Conservation (phyloP, 2,888 invertebrate species). For the Galerucella calmariensis region DNA sequence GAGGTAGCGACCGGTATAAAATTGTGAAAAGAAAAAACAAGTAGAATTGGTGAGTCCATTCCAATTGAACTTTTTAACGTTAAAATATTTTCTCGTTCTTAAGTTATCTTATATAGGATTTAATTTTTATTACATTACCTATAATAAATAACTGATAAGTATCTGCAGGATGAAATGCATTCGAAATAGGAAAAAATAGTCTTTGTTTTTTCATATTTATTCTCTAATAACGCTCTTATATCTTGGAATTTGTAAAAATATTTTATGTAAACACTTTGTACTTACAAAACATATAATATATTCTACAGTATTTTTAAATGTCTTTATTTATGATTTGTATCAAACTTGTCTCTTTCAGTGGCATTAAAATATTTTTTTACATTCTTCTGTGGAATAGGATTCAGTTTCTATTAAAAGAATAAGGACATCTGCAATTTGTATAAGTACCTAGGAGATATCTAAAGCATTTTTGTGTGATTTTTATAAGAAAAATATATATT, state of each 20-base stretch:
- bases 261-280: conserved; percentile 25
- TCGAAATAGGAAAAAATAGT: too few relatives aligned
- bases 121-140: too few relatives aligned
- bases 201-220: too few relatives aligned
- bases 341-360: background rate
- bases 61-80: too few relatives aligned
- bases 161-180: too few relatives aligned
- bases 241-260: background rate
- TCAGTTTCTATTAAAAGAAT: background rate
- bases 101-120: too few relatives aligned
- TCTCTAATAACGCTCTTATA: too few relatives aligned
- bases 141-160: too few relatives aligned
- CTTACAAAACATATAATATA: conserved; percentile 9
- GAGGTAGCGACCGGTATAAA: too few relatives aligned
- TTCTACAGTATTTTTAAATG: conserved; percentile 1
- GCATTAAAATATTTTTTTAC: background rate
- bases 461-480: background rate
- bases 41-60: too few relatives aligned
- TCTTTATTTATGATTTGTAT: background rate
- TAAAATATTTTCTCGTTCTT: too few relatives aligned
- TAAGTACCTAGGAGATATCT: background rate
- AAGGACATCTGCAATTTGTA: background rate
- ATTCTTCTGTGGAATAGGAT: background rate
- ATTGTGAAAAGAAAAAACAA: too few relatives aligned
- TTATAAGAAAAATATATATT: background rate